These are phyloP conservation scores for Papilio xuthus DNA, from an alignment of 1,140 invertebrate genomes.

Conservation along the genomic window DNA sequence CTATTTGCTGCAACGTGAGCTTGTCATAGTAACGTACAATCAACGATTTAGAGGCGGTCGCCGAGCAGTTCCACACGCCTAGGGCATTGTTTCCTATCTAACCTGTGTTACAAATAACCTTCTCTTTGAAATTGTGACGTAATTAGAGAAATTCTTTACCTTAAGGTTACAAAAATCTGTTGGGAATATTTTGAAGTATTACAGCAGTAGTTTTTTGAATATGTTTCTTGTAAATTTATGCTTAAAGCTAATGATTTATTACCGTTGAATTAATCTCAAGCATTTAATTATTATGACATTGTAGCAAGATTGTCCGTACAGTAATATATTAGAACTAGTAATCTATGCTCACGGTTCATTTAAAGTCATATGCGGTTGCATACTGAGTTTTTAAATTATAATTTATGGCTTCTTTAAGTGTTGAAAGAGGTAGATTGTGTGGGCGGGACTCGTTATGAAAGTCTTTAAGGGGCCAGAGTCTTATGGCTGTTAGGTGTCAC, in stretches of 20 bases:
- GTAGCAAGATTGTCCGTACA: neutral
- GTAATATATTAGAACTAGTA: slow-evolving; percentile 36
- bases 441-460: slow-evolving; percentile 59
- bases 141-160: neutral
- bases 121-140: slow-evolving; percentile 32
- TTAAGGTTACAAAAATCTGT: neutral
- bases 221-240: neutral
- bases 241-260: neutral
- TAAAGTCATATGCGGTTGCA: slow-evolving; percentile 35
- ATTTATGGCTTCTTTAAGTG: slow-evolving; percentile 76
- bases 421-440: slow-evolving; percentile 72
- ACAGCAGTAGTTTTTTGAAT: neutral
- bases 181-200: neutral
- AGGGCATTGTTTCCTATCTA: slow-evolving; percentile 69
- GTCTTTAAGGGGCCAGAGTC: slow-evolving; percentile 16
- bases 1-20: slow-evolving; percentile 72
- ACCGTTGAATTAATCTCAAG: neutral
- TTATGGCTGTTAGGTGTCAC: slow-evolving; percentile 26
- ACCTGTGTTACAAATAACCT: slow-evolving; percentile 57
- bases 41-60: slow-evolving; percentile 62
- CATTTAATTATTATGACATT: slow-evolving; percentile 1
- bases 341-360: slow-evolving; percentile 32
- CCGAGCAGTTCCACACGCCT: slow-evolving; percentile 54
- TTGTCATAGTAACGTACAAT: slow-evolving; percentile 78
- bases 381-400: slow-evolving; percentile 73